Base-by-base conservation (phyloP, 2,888 invertebrate genomes). In the Scaptomyza tumidula region DNA sequence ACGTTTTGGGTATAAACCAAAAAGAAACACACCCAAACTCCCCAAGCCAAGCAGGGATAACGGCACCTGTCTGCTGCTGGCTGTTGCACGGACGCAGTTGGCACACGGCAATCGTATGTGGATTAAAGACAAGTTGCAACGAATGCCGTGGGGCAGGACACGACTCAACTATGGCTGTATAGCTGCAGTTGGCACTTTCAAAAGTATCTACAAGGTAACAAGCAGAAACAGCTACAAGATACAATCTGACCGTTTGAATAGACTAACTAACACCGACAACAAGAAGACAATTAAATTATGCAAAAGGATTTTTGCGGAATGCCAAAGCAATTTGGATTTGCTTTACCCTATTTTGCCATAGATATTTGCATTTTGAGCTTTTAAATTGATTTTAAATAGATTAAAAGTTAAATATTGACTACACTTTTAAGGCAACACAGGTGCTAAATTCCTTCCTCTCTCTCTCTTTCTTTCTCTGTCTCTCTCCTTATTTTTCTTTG, bases 201-300 rank as follows among this genome's bases (percentile, higher is more conserved):
- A 29, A 29, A 29, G 29, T 29, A 29, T 29, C 29, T 29, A 29
- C 29, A 29, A 29, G 7, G 29, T 7, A 24, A 24, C 24, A 24
- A 24, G 24, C 24, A 24, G 24, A 24, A 24, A 29, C 29, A 29
- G 29, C 29, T 29, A 29, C 69, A 45, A 49, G 59, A 48, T 31
- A 33, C 44, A 41, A 33, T 27, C 27, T 14, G 29, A 43, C 31
- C 10, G 16, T 45, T 29, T 44, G 43, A 43, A 16, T 39, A 41
- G 58, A 60, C 56, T 59, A 52, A 59, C 76, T 63, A 64, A 67
- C 62, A 65, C 71, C 66, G 84, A 77, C 84, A 80, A 77, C 84
- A 80, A 77, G 64, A 86, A 78, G 68, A 75, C 75, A 86, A 88
- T 82, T 82, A 72, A 82, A 82, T 88, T 82, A 82, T 82, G 88